Evolutionary conservation across 2,797 vertebrate species (phyloP), one percentile per base, ranked within the genome.

Genomic region (Nannoperca obscura): DNA sequence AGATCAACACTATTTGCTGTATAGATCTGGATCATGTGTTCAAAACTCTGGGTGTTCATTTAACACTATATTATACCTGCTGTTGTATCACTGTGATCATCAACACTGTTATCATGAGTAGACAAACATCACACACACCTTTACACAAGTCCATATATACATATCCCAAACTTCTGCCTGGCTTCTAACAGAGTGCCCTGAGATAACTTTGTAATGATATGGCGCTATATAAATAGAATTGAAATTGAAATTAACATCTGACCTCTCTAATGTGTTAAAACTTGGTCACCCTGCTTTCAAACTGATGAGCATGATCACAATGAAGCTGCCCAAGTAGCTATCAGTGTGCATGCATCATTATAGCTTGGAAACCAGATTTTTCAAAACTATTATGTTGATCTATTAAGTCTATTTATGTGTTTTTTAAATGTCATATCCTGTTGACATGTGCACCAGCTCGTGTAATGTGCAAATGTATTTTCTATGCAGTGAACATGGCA

Each of bases 41-140:
- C n/a, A 34, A 67, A 59, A 42, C 8, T 6, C 9, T 32, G 6
- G 12, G 34, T 15, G 27, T 32, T 30, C 7, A 42, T 59, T 17
- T 44, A 2, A 47, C 49, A 70, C 27, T 55, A 19, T 57, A 2
- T 59, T 49, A 71, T 44, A 22, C 12, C 8, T 34, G 55, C n/a
- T 58, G 66, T 71, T 55, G 59, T 22, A 66, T 62, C 66, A 42
- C 15, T 64, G 42, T 53, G 42, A 47, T 75, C 47, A 54, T 19
- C 19, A 44, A 46, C 5, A n/a, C 24, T 40, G 13, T 42, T 38
- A 52, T 65, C 42, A 27, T 30, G 24, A 27, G 24, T 44, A 36
- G 46, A 68, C 72, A 55, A 27, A 27, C 24, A 27, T 27, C 24
- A 27, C 24, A 27, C 24, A 27, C 24, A 27, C 24, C 24, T 27